Evolutionary conservation across 2,888 invertebrate genomes (phyloP).

Genomic region (Calephelis perditalis): DNA sequence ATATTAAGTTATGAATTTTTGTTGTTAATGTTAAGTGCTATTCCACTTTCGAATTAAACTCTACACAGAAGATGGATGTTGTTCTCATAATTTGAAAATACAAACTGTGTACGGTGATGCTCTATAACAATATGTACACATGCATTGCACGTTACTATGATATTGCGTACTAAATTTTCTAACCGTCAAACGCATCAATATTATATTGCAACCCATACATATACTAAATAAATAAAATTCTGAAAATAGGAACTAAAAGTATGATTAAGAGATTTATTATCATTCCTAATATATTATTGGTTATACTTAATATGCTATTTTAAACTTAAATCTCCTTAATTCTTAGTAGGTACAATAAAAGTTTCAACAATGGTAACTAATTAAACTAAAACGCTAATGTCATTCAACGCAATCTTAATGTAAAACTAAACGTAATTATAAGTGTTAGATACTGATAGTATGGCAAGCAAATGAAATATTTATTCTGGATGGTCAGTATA

Average conservation of each 20-base stretch:
- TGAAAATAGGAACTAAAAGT: no score
- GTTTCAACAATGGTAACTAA: no score
- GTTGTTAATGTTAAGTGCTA: constrained; percentile 29
- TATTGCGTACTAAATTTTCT: not conserved
- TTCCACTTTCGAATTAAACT: constrained; percentile 41
- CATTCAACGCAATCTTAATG: no score
- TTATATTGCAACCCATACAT: no score
- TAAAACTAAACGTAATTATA: no score
- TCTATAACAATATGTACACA: not conserved
- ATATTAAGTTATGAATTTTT: not conserved
- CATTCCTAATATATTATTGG: no score
- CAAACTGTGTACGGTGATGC: not conserved
- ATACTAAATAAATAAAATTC: no score
- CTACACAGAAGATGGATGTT: constrained; percentile 29
- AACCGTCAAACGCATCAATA: constrained; percentile 5
- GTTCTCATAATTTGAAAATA: constrained; percentile 2
- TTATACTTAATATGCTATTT: no score
- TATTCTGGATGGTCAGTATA: constrained; percentile 73
- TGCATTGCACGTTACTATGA: not conserved
- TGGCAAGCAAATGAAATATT: constrained; percentile 61
- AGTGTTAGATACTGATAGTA: constrained; percentile 20
- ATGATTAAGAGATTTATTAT: no score
- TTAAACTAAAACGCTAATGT: no score
- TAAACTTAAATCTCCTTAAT: no score
- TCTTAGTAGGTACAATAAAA: no score